phyloP scores from a whole-genome alignment of 2,797 vertebrate species.

The Tolypeutes matacus region DNA sequence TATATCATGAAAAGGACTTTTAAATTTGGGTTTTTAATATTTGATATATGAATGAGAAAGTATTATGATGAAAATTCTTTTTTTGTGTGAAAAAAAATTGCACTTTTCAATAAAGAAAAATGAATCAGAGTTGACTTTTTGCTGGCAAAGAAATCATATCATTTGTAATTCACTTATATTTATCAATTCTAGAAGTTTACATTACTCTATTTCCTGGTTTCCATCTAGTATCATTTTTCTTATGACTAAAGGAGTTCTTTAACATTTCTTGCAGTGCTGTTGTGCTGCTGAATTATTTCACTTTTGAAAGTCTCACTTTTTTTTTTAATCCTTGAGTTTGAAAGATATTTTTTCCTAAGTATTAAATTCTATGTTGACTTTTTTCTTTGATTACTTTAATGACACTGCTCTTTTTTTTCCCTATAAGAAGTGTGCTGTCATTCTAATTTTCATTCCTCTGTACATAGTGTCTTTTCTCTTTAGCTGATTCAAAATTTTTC shows the following conservation, averaged over 20 bases:
- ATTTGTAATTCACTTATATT: background rate
- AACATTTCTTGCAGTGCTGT: background rate
- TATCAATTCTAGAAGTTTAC: background rate
- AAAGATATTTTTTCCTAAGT: background rate
- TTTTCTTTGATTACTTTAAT: background rate
- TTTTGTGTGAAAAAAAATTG: background rate
- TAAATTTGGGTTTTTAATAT: background rate
- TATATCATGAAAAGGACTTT: background rate
- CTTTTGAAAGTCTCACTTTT: no score
- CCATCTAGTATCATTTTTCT: background rate
- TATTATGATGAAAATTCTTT: background rate
- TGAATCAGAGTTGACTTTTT: background rate
- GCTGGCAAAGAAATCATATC: background rate
- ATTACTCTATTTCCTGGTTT: background rate
- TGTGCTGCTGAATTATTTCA: background rate
- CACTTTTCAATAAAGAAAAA: background rate
- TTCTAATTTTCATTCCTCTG: background rate
- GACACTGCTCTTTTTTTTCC: no score
- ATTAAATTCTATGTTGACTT: background rate
- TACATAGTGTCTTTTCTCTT: background rate
- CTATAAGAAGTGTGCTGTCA: background rate
- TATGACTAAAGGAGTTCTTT: background rate
- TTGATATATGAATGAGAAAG: background rate
- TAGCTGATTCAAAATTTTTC: background rate
- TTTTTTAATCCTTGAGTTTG: background rate